Base-by-base conservation (phyloP, 2,113 vertebrate genomes). In the Aramus guarauna region DNA sequence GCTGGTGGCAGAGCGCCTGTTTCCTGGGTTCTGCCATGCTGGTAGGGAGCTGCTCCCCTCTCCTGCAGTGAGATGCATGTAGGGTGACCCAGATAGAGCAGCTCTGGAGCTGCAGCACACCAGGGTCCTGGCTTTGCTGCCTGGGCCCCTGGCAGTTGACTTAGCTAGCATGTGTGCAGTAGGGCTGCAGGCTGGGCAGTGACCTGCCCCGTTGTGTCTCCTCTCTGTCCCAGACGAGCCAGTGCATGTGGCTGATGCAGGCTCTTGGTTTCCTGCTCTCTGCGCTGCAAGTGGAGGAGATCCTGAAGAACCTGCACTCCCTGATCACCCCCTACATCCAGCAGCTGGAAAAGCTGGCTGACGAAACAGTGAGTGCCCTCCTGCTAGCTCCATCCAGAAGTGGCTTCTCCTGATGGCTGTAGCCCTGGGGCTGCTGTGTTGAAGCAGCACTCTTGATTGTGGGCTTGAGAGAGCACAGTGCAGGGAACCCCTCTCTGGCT, bases 201-300 rank as follows among this genome's bases (percentile, higher is more conserved):
- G 71, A 97, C 76, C 9, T 97, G 67, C 96, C 85, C 26, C 8
- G 11, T 62, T 60, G 37, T 95, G 66, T 97, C 94, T 92, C 88
- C 80, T 78, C 71, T 96, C 76, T 82, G 39, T 76, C 74, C 56
- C 97, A 99, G 99, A 99, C 99, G 3, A 99, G 99, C 97, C 99
- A 99, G 97, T 99, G 99, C 92, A 99, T 99, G 99, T 99, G 99
- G 99, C 98, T 99, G 97, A 99, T 99, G 99, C 99, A 99, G 97
- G 99, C 99, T 12, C 98, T 99, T 68, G 99, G 99, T 86, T 99
- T 99, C 98, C 98, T 99, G 98, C 98, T 99, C 71, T 99, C 99
- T 5, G 99, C 99, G 2, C 98, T 99, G 90, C 99, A 99, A 56
- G 99, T 99, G 91, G 99, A 99, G 69, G 99, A 99, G 96, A 99